phyloP scores from a whole-genome alignment of 2,888 invertebrate species.

The Microctonus hyperodae region DNA sequence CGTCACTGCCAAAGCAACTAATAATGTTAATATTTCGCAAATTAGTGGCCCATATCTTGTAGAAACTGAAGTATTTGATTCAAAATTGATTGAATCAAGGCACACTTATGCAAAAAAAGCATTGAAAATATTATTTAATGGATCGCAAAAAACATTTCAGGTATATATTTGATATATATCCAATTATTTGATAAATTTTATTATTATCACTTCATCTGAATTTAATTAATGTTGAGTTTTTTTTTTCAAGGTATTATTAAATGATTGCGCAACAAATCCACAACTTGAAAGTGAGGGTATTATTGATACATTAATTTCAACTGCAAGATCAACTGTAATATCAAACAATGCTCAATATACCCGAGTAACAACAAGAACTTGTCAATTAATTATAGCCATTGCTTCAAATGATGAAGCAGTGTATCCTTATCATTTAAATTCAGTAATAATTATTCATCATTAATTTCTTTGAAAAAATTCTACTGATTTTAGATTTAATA shows the following conservation, averaged over 20 bases:
- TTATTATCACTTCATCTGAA: no score
- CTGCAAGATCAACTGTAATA: conserved; percentile 60
- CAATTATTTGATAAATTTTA: no score
- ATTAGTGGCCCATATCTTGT: conserved; percentile 54
- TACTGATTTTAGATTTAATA: no score
- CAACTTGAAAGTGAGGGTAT: conserved; percentile 58
- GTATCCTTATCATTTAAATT: conserved; percentile 58
- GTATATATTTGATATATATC: no score
- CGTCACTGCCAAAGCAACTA: conserved; percentile 51
- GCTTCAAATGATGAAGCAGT: conserved; percentile 59
- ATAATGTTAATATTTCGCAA: conserved; percentile 53
- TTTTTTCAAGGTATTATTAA: conserved; percentile 52
- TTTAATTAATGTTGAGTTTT: no score
- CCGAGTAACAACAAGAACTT: conserved; percentile 58
- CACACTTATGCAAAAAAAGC: conserved; percentile 59
- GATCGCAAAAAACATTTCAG: conserved; percentile 61
- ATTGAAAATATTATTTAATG: conserved; percentile 59
- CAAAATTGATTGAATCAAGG: conserved; percentile 53
- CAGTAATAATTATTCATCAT: conserved; percentile 47
- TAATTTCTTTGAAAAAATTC: no score
- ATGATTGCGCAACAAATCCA: conserved; percentile 58
- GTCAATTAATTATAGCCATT: conserved; percentile 59
- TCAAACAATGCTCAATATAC: conserved; percentile 61
- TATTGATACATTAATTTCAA: conserved; percentile 58
- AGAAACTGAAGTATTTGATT: conserved; percentile 58